Evolutionary conservation across 2,113 vertebrate species (phyloP).

Genomic region (Triplophysa dalaica): DNA sequence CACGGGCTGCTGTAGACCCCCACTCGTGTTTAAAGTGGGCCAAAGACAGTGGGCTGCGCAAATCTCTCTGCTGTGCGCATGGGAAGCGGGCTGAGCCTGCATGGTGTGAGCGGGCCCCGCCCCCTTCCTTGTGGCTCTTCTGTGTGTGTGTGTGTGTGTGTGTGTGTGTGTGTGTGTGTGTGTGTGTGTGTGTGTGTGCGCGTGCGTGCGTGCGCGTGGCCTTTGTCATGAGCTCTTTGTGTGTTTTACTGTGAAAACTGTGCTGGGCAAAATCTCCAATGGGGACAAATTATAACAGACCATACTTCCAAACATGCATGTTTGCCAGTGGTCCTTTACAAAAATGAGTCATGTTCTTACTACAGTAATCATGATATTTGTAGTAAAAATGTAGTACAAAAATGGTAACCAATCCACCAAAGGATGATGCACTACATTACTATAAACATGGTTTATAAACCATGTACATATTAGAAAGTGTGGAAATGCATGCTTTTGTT

Average conservation of each 20-base stretch:
- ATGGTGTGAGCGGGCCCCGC: conserved; percentile 44
- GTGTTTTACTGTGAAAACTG: conserved; percentile 35
- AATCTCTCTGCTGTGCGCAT: conserved; percentile 48
- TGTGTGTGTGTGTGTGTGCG: conserved; percentile 23
- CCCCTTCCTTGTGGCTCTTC: conserved; percentile 47
- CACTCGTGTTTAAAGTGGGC: conserved; percentile 49
- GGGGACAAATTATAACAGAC: conserved; percentile 30
- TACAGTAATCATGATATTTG: too few relatives aligned
- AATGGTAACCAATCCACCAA: too few relatives aligned
- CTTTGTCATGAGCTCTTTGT: conserved; percentile 55
- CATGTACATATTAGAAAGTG: too few relatives aligned
- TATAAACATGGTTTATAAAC: too few relatives aligned
- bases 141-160: conserved; percentile 45
- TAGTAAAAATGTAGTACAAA: too few relatives aligned
- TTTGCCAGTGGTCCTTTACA: background rate
- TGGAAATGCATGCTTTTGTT: too few relatives aligned
- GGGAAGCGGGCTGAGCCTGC: conserved; percentile 31
- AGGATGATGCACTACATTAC: background rate
- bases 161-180: conserved; percentile 47
- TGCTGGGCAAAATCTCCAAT: conserved; percentile 20
- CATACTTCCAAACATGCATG: conserved; percentile 19
- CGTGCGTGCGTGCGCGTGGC: conserved; percentile 31
- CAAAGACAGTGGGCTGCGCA: conserved; percentile 37
- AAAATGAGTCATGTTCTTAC: too few relatives aligned
- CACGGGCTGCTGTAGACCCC: conserved; percentile 10